Conservation (phyloP, 2,113 vertebrate genomes). For the Gymnobelideus leadbeateri region DNA sequence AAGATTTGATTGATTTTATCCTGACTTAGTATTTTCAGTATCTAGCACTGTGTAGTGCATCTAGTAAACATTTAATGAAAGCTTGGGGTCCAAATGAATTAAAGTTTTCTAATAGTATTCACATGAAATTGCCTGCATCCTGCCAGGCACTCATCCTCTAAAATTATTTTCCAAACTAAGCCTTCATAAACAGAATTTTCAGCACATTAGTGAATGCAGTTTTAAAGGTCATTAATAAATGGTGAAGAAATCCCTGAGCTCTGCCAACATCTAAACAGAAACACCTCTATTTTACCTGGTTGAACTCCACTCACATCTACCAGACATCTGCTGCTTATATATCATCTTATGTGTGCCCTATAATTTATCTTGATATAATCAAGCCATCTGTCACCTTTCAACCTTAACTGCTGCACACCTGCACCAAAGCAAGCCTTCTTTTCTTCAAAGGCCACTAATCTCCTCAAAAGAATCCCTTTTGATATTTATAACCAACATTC, state of each 20-base stretch:
- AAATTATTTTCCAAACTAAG: constrained; percentile 48
- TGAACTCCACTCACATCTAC: constrained; percentile 55
- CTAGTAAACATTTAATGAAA: not conserved
- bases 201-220: constrained; percentile 14
- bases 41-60: not conserved
- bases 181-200: constrained; percentile 27
- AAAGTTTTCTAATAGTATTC: not conserved
- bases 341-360: constrained; percentile 48
- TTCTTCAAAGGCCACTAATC: constrained; percentile 40
- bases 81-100: not conserved
- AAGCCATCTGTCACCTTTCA: constrained; percentile 63
- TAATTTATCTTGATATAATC: constrained; percentile 59
- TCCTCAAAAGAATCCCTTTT: constrained; percentile 39
- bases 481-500: constrained; percentile 25
- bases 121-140: not conserved
- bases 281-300: constrained; percentile 65
- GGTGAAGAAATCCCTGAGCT: constrained; percentile 61
- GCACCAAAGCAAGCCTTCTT: constrained; percentile 67
- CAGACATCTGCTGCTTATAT: constrained; percentile 68
- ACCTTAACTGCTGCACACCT: constrained; percentile 55
- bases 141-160: not conserved
- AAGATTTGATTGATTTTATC: not conserved
- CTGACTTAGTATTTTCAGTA: not conserved
- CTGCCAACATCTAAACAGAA: constrained; percentile 26
- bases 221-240: constrained; percentile 61